Base-by-base conservation (phyloP, 1,140 invertebrate genomes). In the Temnothorax longispinosus region DNA sequence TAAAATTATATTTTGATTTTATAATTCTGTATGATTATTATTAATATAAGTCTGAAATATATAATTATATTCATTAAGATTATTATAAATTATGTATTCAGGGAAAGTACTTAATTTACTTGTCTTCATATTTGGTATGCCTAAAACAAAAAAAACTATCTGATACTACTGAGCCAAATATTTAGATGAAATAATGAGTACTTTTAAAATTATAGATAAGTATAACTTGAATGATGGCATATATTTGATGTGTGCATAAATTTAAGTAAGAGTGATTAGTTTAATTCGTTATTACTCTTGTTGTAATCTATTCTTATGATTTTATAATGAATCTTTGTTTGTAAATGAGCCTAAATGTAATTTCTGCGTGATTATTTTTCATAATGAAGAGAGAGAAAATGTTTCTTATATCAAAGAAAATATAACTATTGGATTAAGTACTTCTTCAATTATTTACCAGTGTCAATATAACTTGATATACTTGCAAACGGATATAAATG, bases 1-100 rank as follows among this genome's bases (percentile, higher is more conserved):
- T 44, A 71, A 72, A 64, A 27, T 77, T 77, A 76, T 64, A 87
- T 74, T 54, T 44, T 47, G 11, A 56, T 21, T 76, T 3, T 32
- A 38, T 54, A 82, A 60, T 76, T 84, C 75, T 87, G 41, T 86
- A 75, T n/a, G 3, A 69, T 64, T 87, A 38, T 74, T 78, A n/a
- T 47, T 21, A 65, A 58, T 2, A n/a, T 35, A 32, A 50, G 5
- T 71, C 65, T 50, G 58, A 86, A 15, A n/a, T 64, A 18, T 35
- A 86, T 56, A 41, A 47, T 64, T 38, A 15, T 18, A 60, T 21
- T 54, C 10, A 35, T 88, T 15, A 74, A 41, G 35, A 54, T 38
- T 67, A 54, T 77, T 2, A 60, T 52, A 80, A 84, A 75, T 62
- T 54, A 6, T 77, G 27, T 47, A 8, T 91, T 80, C 65, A 35